These are phyloP conservation scores for Emmelina monodactyla DNA, from an alignment of 2,888 invertebrate species.

Conservation along the genomic window DNA sequence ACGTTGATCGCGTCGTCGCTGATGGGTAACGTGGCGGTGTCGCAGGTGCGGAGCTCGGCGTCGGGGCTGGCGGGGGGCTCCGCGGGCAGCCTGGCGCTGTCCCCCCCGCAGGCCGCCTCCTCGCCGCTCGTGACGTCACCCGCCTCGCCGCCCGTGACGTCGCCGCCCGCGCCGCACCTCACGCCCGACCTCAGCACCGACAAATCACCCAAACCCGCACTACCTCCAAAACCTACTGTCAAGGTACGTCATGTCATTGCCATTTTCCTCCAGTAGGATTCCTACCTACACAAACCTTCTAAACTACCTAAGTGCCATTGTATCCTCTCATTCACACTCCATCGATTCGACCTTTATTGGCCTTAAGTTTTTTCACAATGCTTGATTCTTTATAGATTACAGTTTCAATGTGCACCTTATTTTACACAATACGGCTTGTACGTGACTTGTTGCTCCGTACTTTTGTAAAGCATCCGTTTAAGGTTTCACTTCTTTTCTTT, in stretches of 20 bases:
- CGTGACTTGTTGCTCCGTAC: too few relatives aligned
- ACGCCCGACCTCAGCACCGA: slow-evolving; percentile 64
- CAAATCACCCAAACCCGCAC: slow-evolving; percentile 74
- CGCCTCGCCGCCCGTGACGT: slow-evolving; percentile 69
- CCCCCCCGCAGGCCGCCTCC: slow-evolving; percentile 46
- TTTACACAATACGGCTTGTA: too few relatives aligned
- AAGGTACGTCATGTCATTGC: slow-evolving; percentile 50
- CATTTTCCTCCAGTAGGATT: not conserved
- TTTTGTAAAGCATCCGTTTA: too few relatives aligned
- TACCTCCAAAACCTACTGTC: slow-evolving; percentile 84
- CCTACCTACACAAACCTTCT: not conserved
- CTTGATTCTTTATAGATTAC: too few relatives aligned
- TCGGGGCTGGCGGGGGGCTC: slow-evolving; percentile 56
- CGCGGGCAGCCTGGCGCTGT: slow-evolving; percentile 41
- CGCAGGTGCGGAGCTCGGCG: slow-evolving; percentile 61
- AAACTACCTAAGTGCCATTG: not conserved
- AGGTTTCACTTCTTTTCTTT: too few relatives aligned
- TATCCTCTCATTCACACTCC: too few relatives aligned
- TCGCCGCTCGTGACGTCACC: slow-evolving; percentile 63
- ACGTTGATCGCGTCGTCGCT: slow-evolving; percentile 65
- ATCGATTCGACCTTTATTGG: too few relatives aligned
- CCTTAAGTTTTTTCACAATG: too few relatives aligned
- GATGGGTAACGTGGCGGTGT: slow-evolving; percentile 49
- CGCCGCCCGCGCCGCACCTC: slow-evolving; percentile 60
- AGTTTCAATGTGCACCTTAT: too few relatives aligned